A percentile compares a stretch with the other conserved stretches of the same genome.
phyloP scores from a whole-genome alignment of 2,888 invertebrate genomes.

The Doris montereyensis region DNA sequence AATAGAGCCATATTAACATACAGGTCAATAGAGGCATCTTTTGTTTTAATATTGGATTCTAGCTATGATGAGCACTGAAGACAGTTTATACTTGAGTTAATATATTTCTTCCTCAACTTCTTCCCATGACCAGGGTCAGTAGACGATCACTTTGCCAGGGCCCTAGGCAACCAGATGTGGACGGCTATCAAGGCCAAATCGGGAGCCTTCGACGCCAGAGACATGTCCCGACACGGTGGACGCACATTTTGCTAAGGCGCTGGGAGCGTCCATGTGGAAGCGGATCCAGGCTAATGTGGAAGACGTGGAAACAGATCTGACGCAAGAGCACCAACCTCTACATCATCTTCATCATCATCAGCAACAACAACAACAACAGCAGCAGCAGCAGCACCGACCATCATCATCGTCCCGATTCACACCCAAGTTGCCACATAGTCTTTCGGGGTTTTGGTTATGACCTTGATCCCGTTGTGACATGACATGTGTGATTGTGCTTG shows the following conservation, averaged over 20 bases:
- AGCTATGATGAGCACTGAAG: no score
- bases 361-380: conserved; percentile 2
- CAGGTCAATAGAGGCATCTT: no score
- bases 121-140: conserved; percentile 78
- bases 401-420: background rate
- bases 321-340: background rate
- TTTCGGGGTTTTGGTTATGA: no score
- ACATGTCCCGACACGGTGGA: conserved; percentile 77
- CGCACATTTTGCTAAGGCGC: conserved; percentile 92
- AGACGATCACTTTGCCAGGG: conserved; percentile 94
- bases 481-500: no score
- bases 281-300: conserved; percentile 63
- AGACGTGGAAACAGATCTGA: background rate
- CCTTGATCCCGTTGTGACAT: no score
- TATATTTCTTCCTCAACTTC: no score
- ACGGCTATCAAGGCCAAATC: conserved; percentile 64
- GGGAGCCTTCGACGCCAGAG: conserved; percentile 49
- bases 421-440: background rate
- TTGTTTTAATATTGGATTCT: no score
- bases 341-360: conserved; percentile 2
- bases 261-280: conserved; percentile 82
- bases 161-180: conserved; percentile 85
- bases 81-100: no score
- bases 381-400: background rate
- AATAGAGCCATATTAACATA: no score